Conservation (phyloP, 2,113 vertebrate species). For the Spea multiplicata region DNA sequence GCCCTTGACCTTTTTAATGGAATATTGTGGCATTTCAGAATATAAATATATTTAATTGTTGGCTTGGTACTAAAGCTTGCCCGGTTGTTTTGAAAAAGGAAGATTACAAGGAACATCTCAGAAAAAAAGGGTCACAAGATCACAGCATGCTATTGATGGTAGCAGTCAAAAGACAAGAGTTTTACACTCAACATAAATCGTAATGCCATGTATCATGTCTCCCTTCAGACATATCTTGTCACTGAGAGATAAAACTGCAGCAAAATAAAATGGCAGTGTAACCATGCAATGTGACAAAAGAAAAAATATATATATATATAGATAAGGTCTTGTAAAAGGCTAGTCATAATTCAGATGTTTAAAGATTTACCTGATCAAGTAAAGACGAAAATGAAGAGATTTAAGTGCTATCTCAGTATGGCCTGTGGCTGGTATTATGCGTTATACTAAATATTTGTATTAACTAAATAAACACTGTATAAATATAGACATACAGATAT, state of each 20-base stretch:
- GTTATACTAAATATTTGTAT: too few species aligned
- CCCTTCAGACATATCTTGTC: constrained; percentile 43
- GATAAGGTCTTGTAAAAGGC: not conserved
- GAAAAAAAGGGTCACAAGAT: constrained; percentile 32
- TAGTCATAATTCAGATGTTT: not conserved
- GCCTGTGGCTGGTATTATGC: too few species aligned
- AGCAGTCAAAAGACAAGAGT: constrained; percentile 39
- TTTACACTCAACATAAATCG: constrained; percentile 40
- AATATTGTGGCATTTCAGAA: constrained; percentile 7
- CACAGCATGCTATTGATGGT: constrained; percentile 22
- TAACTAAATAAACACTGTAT: too few species aligned
- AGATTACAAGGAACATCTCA: constrained; percentile 17
- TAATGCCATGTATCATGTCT: constrained; percentile 29
- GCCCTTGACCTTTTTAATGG: constrained; percentile 29
- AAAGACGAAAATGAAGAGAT: not conserved
- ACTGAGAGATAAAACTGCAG: constrained; percentile 22
- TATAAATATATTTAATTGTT: constrained; percentile 36
- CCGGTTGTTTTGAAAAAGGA: constrained; percentile 17
- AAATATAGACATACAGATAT: too few species aligned
- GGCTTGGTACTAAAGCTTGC: constrained; percentile 3
- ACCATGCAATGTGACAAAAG: not conserved
- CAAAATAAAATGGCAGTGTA: constrained; percentile 22
- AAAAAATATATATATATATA: not conserved
- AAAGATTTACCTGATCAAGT: not conserved
- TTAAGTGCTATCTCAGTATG: too few species aligned